Evolutionary conservation across 2,113 vertebrate species (phyloP), one percentile per base, ranked within the genome.

Genomic region (Hirundichthys speculiger): DNA sequence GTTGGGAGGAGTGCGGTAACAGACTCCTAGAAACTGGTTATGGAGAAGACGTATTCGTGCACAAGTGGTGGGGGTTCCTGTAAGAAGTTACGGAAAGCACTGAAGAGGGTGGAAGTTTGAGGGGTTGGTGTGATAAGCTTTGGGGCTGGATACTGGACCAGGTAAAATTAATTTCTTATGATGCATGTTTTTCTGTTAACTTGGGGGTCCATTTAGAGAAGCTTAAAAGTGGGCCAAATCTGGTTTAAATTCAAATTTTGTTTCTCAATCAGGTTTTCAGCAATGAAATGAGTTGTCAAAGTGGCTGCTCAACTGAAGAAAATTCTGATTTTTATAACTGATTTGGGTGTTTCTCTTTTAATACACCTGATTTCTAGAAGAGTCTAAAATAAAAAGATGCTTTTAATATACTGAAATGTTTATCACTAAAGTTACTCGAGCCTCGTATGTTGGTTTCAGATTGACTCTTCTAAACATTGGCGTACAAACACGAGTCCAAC

Each of bases 1-100:
- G 96, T 11, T 99, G 96, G 97, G 97, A 99, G 88, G 97, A 98
- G 80, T 96, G 96, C 1, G 43, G 66, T 25, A 98, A 99, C 38
- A 94, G 96, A 9, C 79, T 64, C 41, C 88, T 99, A 4, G 80
- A 93, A 45, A 96, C 93, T 0, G 94, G 94, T 30, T 86, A 60
- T 0, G 93, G 94, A 75, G 82, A 91, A 0, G 93, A 95, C 72
- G 58, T 91, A 51, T 64, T 86, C 13, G 86, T 95, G 48, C 90
- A 96, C 30, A 90, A 90, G 84, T 93, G 85, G 77, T 99, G 97
- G 97, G 96, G 95, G 11, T 63, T 89, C 3, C 11, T 83, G 27
- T 89, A 64, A 61, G 30, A 20, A 22, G 16, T 8, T 13, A 3
- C 14, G 12, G 40, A 55, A 56, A 46, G 7, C 0, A 15, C 19